Evolutionary conservation across 2,113 vertebrate species (phyloP).

Genomic region (Lepus europaeus): DNA sequence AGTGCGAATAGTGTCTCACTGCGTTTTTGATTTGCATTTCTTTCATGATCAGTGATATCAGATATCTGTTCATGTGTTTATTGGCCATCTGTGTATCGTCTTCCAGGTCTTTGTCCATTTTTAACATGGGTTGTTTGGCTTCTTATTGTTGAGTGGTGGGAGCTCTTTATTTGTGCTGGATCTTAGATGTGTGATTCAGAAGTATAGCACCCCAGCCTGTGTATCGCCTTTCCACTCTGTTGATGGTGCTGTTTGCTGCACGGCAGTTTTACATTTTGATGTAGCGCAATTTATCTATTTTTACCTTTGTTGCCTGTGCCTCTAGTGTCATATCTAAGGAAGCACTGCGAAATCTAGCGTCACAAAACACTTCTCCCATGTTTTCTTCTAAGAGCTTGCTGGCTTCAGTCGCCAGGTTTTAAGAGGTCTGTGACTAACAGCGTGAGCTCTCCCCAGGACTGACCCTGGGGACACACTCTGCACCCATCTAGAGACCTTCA

Average conservation of each 20-base stretch:
- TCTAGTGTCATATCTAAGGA: constrained; percentile 23
- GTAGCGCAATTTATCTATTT: neutral
- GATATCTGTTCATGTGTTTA: neutral
- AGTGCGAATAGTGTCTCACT: neutral
- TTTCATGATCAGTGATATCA: neutral
- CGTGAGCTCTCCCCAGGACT: neutral
- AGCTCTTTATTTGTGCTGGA: neutral
- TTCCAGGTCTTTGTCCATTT: neutral
- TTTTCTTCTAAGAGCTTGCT: neutral
- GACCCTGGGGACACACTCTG: neutral
- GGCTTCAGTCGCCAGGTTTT: neutral
- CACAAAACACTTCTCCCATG: neutral
- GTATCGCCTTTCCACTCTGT: neutral
- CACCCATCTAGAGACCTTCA: neutral
- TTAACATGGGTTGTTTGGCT: neutral
- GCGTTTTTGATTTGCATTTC: neutral
- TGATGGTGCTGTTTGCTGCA: neutral
- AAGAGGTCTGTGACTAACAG: neutral
- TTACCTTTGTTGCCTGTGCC: neutral
- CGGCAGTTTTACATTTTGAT: neutral
- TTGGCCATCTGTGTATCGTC: neutral
- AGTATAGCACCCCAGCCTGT: neutral
- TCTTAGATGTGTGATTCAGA: neutral
- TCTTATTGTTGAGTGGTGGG: neutral
- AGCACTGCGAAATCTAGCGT: neutral